Evolutionary conservation across 2,797 vertebrate genomes (phyloP), one percentile per base, ranked within the genome.

Genomic region (Gallirallus australis): DNA sequence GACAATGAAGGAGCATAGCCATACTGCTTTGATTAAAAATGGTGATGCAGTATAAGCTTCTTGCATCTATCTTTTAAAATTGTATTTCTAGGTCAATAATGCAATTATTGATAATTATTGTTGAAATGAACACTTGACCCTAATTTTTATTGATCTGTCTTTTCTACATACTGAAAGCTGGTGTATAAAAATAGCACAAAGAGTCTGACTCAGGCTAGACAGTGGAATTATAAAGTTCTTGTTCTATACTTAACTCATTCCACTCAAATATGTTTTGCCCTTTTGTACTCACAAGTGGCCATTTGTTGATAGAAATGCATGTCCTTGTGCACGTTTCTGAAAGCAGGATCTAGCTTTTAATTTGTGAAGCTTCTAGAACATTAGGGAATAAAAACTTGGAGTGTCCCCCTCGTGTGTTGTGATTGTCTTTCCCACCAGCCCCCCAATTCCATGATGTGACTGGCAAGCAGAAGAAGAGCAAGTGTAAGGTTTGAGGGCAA

Each of bases 371-470:
- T 59, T 59, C 4, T 27, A 7, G 7, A 35, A 45, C 12, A 31
- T 48, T 79, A 72, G 20, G 37, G 13, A 79, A 23, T 59, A 27
- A 50, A 76, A n/a, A 11, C 17, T 37, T 27, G 9, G 27, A 0
- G 1, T 33, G 6, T 6, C 40, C 16, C 40, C 18, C 17, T 45
- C 8, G 18, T 45, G 42, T 45, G 18, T 45, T 9, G 42, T 45
- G 17, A 8, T 4, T 21, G 40, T 80, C 7, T 54, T 28, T 61
- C 37, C 75, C 0, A 0, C 59, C 7, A 35, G 33, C 33, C 28
- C 65, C 33, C 70, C 0, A 0, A 52, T 30, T 63, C 16, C 3
- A 2, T 39, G 2, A 12, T 1, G 0, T 15, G n/a, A 11, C 30
- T 70, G 42, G n/a, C 16, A 24, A 54, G 31, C 60, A 64, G 87